Evolutionary conservation across 2,888 invertebrate genomes (phyloP), one percentile per base, ranked within the genome.

Genomic region (Aphidoletes aphidimyza): DNA sequence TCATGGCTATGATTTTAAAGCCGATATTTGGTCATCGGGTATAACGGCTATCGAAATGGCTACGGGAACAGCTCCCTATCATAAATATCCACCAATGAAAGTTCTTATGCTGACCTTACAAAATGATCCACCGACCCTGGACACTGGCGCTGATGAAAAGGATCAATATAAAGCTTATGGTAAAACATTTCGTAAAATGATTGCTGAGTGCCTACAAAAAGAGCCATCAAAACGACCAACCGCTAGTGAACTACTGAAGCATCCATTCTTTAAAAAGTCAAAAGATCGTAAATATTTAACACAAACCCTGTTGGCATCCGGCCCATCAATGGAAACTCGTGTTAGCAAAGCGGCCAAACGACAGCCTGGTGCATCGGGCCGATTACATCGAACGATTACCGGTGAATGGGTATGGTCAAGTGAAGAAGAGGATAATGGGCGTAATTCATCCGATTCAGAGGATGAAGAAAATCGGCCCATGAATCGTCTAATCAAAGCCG

Each of bases 341-440:
- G 96, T 97, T 14, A 95, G 96, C 89, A 98, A 97, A 93, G 97
- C 90, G 0, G 88, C 90, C 42, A 95, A 91, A 93, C 92, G 96
- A 86, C 95, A 96, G 90, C 97, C 97, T 0, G 97, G 97, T 39
- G 94, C 97, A 0, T 95, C 95, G 34, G 95, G 95, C 22, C 92
- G 95, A 0, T 91, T 97, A 86, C 97, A 97, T 90, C 94, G 98
- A 88, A 98, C 97, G 87, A 96, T 97, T 87, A 97, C 97, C 36
- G 98, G 98, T 49, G 97, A 97, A 89, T 98, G 98, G 98, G 97
- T 98, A 86, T 99, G 98, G 98, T 98, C 97, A 85, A 97, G 97
- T 87, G 97, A 96, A 88, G 98, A 98, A 88, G 96, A 97, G 87
- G 95, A 94, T 87, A 94, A 93, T 85, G 88, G 91, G 84, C 91